These are phyloP conservation scores for Paelopatides confundens DNA, from an alignment of 53 echinoderm and acorn worm genomes.

Conservation along the genomic window DNA sequence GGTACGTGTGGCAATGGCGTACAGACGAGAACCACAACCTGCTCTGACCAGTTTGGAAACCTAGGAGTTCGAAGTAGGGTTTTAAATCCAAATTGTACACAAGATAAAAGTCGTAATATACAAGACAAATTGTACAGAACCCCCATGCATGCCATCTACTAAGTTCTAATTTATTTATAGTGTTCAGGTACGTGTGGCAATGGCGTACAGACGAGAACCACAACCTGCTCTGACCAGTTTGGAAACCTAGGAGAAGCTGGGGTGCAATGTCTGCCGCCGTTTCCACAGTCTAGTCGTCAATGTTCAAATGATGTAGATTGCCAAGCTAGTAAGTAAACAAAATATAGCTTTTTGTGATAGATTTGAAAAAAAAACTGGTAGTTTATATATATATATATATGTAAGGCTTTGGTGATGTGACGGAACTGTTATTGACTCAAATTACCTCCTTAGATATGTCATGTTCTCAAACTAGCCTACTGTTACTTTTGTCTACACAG, in stretches of 20 bases:
- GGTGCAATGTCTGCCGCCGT: neutral
- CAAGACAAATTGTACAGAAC: too few species aligned
- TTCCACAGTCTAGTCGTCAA: neutral
- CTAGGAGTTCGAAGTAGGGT: neutral
- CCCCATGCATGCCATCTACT: too few species aligned
- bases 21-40: neutral
- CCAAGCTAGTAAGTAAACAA: slow-evolving; percentile 1
- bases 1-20: too few species aligned
- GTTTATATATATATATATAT: too few species aligned
- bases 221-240: slow-evolving; percentile 61
- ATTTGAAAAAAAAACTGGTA: too few species aligned
- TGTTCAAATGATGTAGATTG: slow-evolving; percentile 13
- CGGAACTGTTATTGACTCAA: too few species aligned
- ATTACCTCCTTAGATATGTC: too few species aligned
- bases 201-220: slow-evolving; percentile 60
- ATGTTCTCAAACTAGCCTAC: too few species aligned
- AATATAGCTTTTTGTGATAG: too few species aligned
- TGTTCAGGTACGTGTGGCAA: slow-evolving; percentile 81
- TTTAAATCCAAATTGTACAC: neutral
- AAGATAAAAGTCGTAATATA: neutral
- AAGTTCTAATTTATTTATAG: neutral
- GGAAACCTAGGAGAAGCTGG: neutral
- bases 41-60: neutral
- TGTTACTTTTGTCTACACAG: slow-evolving; percentile 26
- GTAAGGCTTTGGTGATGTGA: too few species aligned